A percentile compares a stretch with the other conserved stretches of the same genome.
Evolutionary conservation across 1,140 invertebrate species (phyloP).

Genomic region (Atopsyche davidsoni): DNA sequence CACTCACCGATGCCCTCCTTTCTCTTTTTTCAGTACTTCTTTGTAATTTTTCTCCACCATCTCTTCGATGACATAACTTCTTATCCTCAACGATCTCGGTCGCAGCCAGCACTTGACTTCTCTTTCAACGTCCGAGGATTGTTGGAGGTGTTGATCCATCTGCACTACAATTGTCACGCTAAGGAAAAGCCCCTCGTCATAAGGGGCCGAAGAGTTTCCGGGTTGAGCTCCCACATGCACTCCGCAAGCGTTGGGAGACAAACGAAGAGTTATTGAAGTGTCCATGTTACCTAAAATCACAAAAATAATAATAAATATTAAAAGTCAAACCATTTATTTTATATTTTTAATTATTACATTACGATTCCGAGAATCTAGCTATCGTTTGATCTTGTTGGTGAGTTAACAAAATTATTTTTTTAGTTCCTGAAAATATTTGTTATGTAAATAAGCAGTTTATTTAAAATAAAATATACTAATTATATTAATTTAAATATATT

Average conservation of each 20-base stretch:
- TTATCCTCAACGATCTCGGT: slow-evolving; percentile 43
- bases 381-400: too few species aligned
- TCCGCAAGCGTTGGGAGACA: slow-evolving; percentile 60
- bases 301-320: slow-evolving; percentile 6
- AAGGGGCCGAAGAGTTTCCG: slow-evolving; percentile 29
- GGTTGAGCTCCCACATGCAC: slow-evolving; percentile 51
- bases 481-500: too few species aligned
- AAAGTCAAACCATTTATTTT: too few species aligned
- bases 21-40: slow-evolving; percentile 33
- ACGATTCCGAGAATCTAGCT: too few species aligned
- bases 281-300: slow-evolving; percentile 37
- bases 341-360: too few species aligned
- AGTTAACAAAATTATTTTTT: too few species aligned
- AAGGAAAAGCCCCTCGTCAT: slow-evolving; percentile 50
- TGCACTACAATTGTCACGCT: slow-evolving; percentile 60
- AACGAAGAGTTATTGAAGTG: slow-evolving; percentile 45
- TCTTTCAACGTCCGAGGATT: slow-evolving; percentile 60
- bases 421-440: too few species aligned
- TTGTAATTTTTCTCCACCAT: slow-evolving; percentile 41
- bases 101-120: slow-evolving; percentile 49
- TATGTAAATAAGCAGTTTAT: too few species aligned
- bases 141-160: slow-evolving; percentile 62
- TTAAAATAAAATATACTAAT: too few species aligned
- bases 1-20: too few species aligned
- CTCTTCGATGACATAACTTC: slow-evolving; percentile 41